These are phyloP conservation scores for Pantala flavescens DNA, from an alignment of 1,140 invertebrate species.

Conservation along the genomic window DNA sequence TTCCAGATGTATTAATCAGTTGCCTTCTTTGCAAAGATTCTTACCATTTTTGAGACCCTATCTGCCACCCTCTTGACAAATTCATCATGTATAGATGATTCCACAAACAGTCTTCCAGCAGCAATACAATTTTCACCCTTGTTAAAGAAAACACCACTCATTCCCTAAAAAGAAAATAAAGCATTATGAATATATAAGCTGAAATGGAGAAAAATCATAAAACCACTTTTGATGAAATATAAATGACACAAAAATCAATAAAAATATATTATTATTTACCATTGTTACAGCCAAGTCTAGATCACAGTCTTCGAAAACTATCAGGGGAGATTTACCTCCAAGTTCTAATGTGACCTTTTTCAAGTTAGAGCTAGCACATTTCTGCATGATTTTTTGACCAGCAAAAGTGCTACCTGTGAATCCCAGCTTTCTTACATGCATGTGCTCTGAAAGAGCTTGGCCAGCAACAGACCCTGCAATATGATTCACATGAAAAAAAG, in stretches of 20 bases:
- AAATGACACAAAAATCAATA: no score
- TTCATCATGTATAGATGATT: conserved; percentile 81
- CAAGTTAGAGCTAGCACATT: conserved; percentile 78
- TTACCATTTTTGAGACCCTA: conserved; percentile 74
- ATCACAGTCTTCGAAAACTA: conserved; percentile 89
- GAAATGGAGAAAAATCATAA: background rate
- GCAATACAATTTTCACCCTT: conserved; percentile 98
- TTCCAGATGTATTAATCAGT: no score
- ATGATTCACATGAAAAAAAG: background rate
- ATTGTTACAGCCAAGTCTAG: conserved; percentile 82
- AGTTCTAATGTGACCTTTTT: conserved; percentile 90
- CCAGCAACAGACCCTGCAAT: conserved; percentile 54
- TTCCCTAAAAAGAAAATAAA: conserved; percentile 48
- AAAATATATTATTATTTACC: conserved; percentile 39
- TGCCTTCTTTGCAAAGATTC: conserved; percentile 17
- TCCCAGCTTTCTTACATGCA: conserved; percentile 74
- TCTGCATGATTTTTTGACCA: conserved; percentile 78
- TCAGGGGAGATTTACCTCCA: conserved; percentile 88
- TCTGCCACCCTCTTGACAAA: conserved; percentile 67
- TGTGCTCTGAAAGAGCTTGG: conserved; percentile 75
- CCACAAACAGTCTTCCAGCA: conserved; percentile 88
- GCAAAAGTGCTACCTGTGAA: conserved; percentile 90
- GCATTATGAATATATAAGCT: conserved; percentile 13
- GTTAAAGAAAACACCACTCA: conserved; percentile 93
- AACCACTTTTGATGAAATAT: background rate